Evolutionary conservation across 2,888 invertebrate species (phyloP).

Genomic region (Lypha dubia): DNA sequence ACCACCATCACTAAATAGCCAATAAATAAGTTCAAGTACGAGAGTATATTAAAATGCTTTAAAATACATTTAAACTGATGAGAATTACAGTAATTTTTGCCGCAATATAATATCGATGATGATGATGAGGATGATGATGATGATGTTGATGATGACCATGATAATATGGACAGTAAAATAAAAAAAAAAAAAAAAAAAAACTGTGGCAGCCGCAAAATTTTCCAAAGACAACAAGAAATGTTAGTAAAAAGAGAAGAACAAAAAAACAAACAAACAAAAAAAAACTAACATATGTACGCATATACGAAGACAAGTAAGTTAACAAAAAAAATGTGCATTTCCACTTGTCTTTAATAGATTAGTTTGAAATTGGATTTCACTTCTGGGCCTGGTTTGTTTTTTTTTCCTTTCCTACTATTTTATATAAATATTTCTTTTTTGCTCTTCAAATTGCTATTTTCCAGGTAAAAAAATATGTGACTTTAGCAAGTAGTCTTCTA

Average conservation of each 20-base stretch:
- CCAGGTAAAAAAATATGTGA: constrained; percentile 58
- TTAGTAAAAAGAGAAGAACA: neutral
- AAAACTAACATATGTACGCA: constrained; percentile 12
- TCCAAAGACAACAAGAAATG: constrained; percentile 37
- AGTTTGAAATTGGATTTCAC: constrained; percentile 66
- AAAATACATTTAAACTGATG: constrained; percentile 81
- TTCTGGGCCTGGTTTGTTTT: constrained; percentile 44
- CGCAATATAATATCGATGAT: constrained; percentile 46
- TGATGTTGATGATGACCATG: constrained; percentile 54
- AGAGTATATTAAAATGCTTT: constrained; percentile 74
- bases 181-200: neutral
- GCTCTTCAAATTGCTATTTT: constrained; percentile 31
- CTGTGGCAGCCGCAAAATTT: constrained; percentile 51
- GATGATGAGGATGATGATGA: constrained; percentile 58
- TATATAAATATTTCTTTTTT: no score
- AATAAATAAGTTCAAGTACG: constrained; percentile 11
- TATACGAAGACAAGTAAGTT: constrained; percentile 43
- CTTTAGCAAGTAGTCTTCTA: constrained; percentile 34
- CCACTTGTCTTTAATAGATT: constrained; percentile 68
- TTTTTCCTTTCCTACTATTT: no score
- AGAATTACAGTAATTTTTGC: constrained; percentile 81
- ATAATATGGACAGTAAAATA: no score
- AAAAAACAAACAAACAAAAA: no score
- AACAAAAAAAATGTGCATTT: constrained; percentile 60
- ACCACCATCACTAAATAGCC: constrained; percentile 73